Base-by-base conservation (phyloP, 2,797 vertebrate genomes). In the Agapornis canus region DNA sequence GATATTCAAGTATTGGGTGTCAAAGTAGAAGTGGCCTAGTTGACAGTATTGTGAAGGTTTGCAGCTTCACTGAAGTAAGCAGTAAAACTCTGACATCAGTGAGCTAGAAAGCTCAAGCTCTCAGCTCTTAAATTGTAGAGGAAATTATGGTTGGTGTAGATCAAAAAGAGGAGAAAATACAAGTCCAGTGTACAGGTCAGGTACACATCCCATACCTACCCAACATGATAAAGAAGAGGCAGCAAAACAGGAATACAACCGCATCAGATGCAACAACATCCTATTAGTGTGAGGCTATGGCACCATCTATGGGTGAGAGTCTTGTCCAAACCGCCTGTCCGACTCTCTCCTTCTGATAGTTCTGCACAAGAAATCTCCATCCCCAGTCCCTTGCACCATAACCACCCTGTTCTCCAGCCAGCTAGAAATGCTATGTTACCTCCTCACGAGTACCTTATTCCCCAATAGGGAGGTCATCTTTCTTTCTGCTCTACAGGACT, bases 281-380 rank as follows among this genome's bases (percentile, higher is more conserved):
- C 11, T 52, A 20, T 70, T 8, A n/a, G 37, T 0, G 39, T 43
- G 64, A 68, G 57, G 42, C 54, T 51, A 32, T 57, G 73, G 93
- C 90, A 92, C 90, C 93, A 92, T n/a, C 93, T 94, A 56, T 1
- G 1, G 93, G 93, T 39, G 27, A 63, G 20, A 61, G 2, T 9
- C n/a, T 43, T 39, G 26, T 16, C 31, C 20, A 23, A 37, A 11
- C 26, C 6, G 0, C 59, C 56, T 13, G 6, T 20, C 23, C 42
- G 56, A 3, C 5, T 39, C 68, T 39, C 11, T 10, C 29, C 11
- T 27, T 42, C 11, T 51, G 43, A 63, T 8, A 0, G 26, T 9
- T 60, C 49, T 15, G 18, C 45, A 20, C 4, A 1, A 22, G 23
- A 54, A 13, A 42, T 20, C 13, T 4, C 39, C 12, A 22, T 5